Conservation (phyloP, 2,888 invertebrate species). For the Acanthacorydalis orientalis region DNA sequence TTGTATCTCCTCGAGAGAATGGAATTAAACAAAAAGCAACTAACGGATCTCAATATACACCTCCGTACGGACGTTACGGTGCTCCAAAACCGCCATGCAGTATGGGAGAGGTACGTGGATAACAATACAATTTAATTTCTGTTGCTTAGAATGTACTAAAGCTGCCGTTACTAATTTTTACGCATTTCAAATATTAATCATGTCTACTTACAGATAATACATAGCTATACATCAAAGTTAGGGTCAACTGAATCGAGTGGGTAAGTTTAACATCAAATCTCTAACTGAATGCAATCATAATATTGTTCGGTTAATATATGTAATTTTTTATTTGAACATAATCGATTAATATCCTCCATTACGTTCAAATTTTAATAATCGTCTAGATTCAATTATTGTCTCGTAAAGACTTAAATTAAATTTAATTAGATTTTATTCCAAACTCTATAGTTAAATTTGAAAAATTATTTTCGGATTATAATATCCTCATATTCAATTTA, state of each 20-base stretch:
- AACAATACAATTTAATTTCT: neutral
- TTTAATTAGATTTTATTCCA: too few relatives aligned
- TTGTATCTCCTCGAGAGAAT: neutral
- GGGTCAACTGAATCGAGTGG: slow-evolving; percentile 36
- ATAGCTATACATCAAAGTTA: slow-evolving; percentile 35
- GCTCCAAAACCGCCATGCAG: slow-evolving; percentile 46
- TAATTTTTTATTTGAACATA: too few relatives aligned
- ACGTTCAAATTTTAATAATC: neutral
- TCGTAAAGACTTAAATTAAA: too few relatives aligned
- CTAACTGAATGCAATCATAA: too few relatives aligned
- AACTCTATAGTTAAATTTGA: too few relatives aligned
- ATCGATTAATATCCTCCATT: neutral
- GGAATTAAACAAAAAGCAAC: slow-evolving; percentile 9
- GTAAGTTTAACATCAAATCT: slow-evolving; percentile 26
- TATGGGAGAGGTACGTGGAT: slow-evolving; percentile 40
- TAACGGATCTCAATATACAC: slow-evolving; percentile 10
- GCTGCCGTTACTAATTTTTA: neutral
- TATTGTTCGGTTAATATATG: too few relatives aligned
- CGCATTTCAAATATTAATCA: neutral
- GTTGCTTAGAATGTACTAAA: neutral
- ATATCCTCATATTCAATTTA: too few relatives aligned
- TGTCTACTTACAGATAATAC: slow-evolving; percentile 41
- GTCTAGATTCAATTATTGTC: too few relatives aligned
- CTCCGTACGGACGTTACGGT: slow-evolving; percentile 40
- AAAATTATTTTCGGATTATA: too few relatives aligned